Conservation (phyloP, 1,140 invertebrate genomes). For the Ectropis grisescens region DNA sequence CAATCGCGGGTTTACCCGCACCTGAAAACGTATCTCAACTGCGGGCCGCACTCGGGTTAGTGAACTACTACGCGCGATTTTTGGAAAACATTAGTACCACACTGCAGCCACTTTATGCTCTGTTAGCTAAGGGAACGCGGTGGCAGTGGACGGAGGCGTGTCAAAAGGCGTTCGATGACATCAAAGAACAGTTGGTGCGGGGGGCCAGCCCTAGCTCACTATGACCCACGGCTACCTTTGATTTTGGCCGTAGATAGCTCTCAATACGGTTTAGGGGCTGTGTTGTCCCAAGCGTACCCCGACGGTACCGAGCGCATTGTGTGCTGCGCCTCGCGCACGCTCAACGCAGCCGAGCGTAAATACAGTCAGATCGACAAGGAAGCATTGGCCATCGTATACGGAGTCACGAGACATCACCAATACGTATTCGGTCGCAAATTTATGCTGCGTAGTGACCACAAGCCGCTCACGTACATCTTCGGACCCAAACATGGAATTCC, state of each 20-base stretch:
- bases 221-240: neutral
- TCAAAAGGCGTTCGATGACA: slow-evolving; percentile 1
- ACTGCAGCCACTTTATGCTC: slow-evolving; percentile 5
- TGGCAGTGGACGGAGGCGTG: slow-evolving; percentile 6
- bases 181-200: slow-evolving; percentile 2
- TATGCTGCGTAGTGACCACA: slow-evolving; percentile 2
- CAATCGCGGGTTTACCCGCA: neutral
- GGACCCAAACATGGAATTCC: neutral
- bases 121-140: slow-evolving; percentile 1
- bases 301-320: slow-evolving; percentile 11
- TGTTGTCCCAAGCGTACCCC: slow-evolving; percentile 1
- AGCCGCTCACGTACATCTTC: slow-evolving; percentile 1
- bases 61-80: slow-evolving; percentile 9
- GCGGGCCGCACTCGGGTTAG: slow-evolving; percentile 1
- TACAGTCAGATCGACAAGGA: slow-evolving; percentile 25
- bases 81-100: slow-evolving; percentile 4
- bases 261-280: slow-evolving; percentile 4
- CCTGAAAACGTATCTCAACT: slow-evolving; percentile 6
- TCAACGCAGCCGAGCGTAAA: slow-evolving; percentile 19
- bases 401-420: slow-evolving; percentile 4
- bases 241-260: slow-evolving; percentile 7
- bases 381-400: slow-evolving; percentile 7
- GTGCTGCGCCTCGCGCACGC: slow-evolving; percentile 20
- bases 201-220: slow-evolving; percentile 2
- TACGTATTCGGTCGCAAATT: slow-evolving; percentile 3